Percentiles rank a stretch among this genome's conserved stretches.
Conservation (phyloP, 1,140 invertebrate species). For the Gryllus bimaculatus region DNA sequence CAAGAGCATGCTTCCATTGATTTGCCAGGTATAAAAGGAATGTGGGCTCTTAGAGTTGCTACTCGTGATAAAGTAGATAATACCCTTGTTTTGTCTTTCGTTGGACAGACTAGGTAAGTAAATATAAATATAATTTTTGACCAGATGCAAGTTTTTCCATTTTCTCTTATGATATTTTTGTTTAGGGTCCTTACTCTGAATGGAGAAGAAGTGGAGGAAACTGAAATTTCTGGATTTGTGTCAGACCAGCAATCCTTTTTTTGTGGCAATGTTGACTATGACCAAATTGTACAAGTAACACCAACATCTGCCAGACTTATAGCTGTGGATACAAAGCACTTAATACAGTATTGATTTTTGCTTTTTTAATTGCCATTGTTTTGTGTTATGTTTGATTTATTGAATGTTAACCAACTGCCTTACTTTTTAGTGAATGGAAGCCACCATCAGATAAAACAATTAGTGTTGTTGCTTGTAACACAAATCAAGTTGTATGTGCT, state of each 20-base stretch:
- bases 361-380: not conserved
- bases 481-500: constrained; percentile 75
- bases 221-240: constrained; percentile 81
- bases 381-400: not conserved
- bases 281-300: constrained; percentile 79
- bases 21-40: constrained; percentile 91
- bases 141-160: too few relatives aligned
- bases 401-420: not conserved
- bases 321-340: constrained; percentile 50
- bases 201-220: constrained; percentile 96
- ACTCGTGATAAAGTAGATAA: constrained; percentile 62
- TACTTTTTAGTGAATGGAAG: constrained; percentile 57
- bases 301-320: constrained; percentile 58
- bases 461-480: constrained; percentile 81
- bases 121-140: constrained; percentile 16
- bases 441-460: constrained; percentile 65
- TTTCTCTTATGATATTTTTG: not conserved
- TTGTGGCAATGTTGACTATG: constrained; percentile 77
- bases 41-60: constrained; percentile 83
- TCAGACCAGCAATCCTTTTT: constrained; percentile 87
- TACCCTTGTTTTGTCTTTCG: constrained; percentile 85
- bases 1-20: constrained; percentile 97
- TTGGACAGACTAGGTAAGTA: constrained; percentile 73
- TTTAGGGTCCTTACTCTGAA: constrained; percentile 70
- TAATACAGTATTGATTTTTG: constrained; percentile 37